Base-by-base conservation (phyloP, 1,140 invertebrate species). In the Apis laboriosa region DNA sequence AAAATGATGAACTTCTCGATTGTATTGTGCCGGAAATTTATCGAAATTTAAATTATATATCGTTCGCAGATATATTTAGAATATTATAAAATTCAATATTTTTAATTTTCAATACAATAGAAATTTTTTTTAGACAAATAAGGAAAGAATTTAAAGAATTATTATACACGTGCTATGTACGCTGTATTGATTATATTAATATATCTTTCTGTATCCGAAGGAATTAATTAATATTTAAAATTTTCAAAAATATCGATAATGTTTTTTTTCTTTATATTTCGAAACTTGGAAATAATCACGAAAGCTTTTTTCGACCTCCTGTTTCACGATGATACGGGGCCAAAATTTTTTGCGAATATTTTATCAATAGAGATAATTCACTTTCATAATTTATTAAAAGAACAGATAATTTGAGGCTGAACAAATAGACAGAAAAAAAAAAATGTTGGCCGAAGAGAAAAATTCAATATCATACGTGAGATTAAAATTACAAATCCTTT, bases 341-440 rank as follows among this genome's bases (percentile, higher is more conserved):
- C 19, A 53, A 64, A 28, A 76, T 15, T 76, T n/a, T 64, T 63
- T 7, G 49, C 13, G 49, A 64, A 64, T 64, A 49, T 53, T 76
- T 76, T 15, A 64, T 53, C n/a, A 64, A 9, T 19, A 2, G 2
- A 43, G 4, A 24, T 64, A 76, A 76, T 49, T 75, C 17, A n/a
- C 58, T 58, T 61, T 51, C 9, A 28, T 75, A 75, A 75, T 76
- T 76, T 64, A 64, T 12, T 64, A 34, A 76, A 76, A 9, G 24
- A 64, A 64, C 49, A 53, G 43, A 49, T 64, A 64, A 64, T 64
- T 53, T 53, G 15, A 49, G 7, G 11, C 12, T 5, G 17, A 9
- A 21, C 64, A 64, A 76, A 76, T 34, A 63, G 43, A 5, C 7
- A 17, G 0, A 21, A 53, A 61, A 60, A 60, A 28, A 19, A 19